These are phyloP conservation scores for Cerastis leucographa DNA, from an alignment of 2,888 invertebrate species.

Conservation along the genomic window DNA sequence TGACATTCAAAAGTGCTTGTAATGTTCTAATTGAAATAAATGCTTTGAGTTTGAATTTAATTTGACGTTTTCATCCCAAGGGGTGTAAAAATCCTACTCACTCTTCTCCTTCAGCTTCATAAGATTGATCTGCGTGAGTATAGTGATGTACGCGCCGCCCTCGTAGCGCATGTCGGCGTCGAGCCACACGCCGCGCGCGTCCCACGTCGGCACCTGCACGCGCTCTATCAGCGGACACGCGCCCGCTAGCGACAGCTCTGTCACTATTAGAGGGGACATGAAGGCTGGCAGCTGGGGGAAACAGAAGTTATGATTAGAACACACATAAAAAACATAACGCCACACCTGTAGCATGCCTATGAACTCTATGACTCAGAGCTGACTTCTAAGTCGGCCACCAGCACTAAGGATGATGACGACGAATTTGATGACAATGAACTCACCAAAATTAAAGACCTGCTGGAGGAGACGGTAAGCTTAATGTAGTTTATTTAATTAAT, in stretches of 20 bases:
- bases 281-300: constrained; percentile 93
- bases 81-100: constrained; percentile 66
- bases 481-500: too few species aligned
- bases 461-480: constrained; percentile 84
- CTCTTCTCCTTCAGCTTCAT: constrained; percentile 89
- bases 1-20: too few species aligned
- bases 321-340: too few species aligned
- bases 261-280: constrained; percentile 95
- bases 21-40: too few species aligned
- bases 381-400: constrained; percentile 73
- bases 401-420: constrained; percentile 84
- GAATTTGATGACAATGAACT: constrained; percentile 85
- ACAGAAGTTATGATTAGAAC: neutral
- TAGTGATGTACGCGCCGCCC: constrained; percentile 94
- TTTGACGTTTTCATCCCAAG: too few species aligned
- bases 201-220: constrained; percentile 92
- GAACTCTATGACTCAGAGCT: too few species aligned
- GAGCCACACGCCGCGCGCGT: constrained; percentile 97
- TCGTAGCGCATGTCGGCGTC: constrained; percentile 95
- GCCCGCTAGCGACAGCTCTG: constrained; percentile 93
- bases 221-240: constrained; percentile 92
- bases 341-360: too few species aligned
- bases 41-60: too few species aligned
- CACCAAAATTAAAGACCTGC: constrained; percentile 82
- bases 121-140: constrained; percentile 96